Evolutionary conservation across 1,140 invertebrate genomes (phyloP), one percentile per base, ranked within the genome.

Genomic region (Amyelois transitella): DNA sequence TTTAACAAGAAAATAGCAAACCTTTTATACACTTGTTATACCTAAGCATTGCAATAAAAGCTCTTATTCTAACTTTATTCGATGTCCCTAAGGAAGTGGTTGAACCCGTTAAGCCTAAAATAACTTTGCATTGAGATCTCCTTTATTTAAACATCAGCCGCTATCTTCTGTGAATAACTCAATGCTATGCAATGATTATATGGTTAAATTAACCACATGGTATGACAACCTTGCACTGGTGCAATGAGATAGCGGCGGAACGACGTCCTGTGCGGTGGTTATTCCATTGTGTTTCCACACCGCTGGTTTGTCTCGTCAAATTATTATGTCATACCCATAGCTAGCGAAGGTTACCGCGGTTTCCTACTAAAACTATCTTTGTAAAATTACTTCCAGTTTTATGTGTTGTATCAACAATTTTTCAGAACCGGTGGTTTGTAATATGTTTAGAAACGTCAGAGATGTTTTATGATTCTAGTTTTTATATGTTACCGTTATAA

Each of bases 271-370:
- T 56, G 53, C 43, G 43, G 53, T 28, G 53, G 43, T 60, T 51
- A 60, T 71, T 65, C 64, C 51, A 75, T 75, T 75, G 70, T 75
- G 67, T 75, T 75, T 75, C 73, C 73, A 63, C 55, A 28, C 69
- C 69, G 67, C 60, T 73, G 65, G 53, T 20, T 66, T 62, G 73
- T 69, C 63, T 60, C 67, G 61, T 71, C 65, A 69, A 68, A 72
- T 68, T 66, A 62, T 75, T 75, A 75, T 72, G 64, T 68, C 65
- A 66, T 62, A 66, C 53, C 50, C 65, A 66, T 60, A 66, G 56
- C 50, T 25, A 19, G 43, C 53, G 69, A 65, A 67, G 64, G 59
- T 62, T 68, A 59, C 14, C 28, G 55, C 43, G 12, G 53, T 51
- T 58, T 56, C 18, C 43, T 49, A 51, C 28, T 38, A 38, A 38